A percentile compares a stretch with the other conserved stretches of the same genome.
These are phyloP conservation scores for Pseudomyrmex flavicornis DNA, from an alignment of 1,140 invertebrate species.

Conservation along the genomic window DNA sequence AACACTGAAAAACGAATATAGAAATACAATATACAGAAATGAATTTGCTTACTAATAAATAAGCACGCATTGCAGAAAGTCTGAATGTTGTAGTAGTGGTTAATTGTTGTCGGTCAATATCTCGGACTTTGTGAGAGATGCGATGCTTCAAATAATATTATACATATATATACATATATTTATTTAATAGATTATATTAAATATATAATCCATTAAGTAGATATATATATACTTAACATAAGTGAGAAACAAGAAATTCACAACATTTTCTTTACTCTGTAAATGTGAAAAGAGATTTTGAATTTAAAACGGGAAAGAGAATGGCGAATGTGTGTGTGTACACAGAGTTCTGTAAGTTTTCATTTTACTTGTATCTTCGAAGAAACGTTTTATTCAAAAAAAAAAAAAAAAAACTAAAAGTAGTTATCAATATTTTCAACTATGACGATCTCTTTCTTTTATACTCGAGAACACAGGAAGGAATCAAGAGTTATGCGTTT, in stretches of 20 bases:
- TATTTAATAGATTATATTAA: too few relatives aligned
- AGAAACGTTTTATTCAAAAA: constrained; percentile 11
- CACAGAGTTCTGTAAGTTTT: constrained; percentile 32
- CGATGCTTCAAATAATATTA: constrained; percentile 61
- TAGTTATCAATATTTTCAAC: constrained; percentile 64
- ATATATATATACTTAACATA: too few relatives aligned
- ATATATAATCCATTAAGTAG: too few relatives aligned
- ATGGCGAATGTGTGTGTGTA: constrained; percentile 24
- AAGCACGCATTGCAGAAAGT: constrained; percentile 67
- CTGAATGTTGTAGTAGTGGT: constrained; percentile 72
- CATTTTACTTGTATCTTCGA: constrained; percentile 48
- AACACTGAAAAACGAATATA: not conserved
- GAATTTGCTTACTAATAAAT: constrained; percentile 38
- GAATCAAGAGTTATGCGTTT: not conserved
- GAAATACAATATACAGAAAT: not conserved
- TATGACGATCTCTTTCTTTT: constrained; percentile 69
- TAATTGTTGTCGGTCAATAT: constrained; percentile 72
- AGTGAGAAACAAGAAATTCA: too few relatives aligned
- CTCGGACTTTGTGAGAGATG: constrained; percentile 63
- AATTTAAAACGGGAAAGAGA: constrained; percentile 31
- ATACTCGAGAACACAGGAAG: not conserved
- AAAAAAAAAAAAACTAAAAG: constrained; percentile 7
- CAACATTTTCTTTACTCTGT: constrained; percentile 33
- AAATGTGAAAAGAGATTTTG: constrained; percentile 42
- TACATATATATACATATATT: constrained; percentile 74